phyloP scores from a whole-genome alignment of 1,140 invertebrate genomes.

The Atopsyche davidsoni region DNA sequence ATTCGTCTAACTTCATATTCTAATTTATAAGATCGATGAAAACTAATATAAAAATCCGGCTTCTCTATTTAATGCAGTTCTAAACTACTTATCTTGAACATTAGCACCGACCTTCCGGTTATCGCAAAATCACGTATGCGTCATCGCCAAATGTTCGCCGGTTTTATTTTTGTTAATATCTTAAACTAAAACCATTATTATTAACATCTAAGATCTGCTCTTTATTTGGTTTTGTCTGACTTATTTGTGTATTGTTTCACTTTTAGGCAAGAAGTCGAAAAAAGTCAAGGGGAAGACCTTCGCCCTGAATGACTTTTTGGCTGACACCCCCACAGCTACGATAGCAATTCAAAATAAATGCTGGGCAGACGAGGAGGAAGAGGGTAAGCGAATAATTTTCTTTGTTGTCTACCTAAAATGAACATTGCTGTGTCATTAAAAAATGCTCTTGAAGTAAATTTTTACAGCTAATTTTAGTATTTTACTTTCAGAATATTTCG shows the following conservation, averaged over 20 bases:
- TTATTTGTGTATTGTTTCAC: slow-evolving; percentile 3
- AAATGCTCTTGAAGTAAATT: too few species aligned
- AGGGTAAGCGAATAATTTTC: slow-evolving; percentile 36
- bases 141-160: slow-evolving; percentile 14
- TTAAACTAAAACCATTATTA: background rate
- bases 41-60: too few species aligned
- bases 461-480: background rate
- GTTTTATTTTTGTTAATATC: background rate
- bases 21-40: too few species aligned
- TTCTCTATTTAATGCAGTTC: too few species aligned
- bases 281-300: slow-evolving; percentile 48
- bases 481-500: background rate
- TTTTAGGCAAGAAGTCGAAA: slow-evolving; percentile 49
- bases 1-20: slow-evolving; percentile 1
- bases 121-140: slow-evolving; percentile 19
- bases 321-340: slow-evolving; percentile 35
- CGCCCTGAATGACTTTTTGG: slow-evolving; percentile 46
- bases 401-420: slow-evolving; percentile 1
- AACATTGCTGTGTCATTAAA: too few species aligned
- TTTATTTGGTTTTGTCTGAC: too few species aligned
- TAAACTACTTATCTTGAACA: slow-evolving; percentile 4
- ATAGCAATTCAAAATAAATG: slow-evolving; percentile 38
- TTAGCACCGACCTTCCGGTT: slow-evolving; percentile 15
- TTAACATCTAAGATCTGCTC: too few species aligned
- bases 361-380: slow-evolving; percentile 46